A percentile compares a stretch with the other conserved stretches of the same genome.
Evolutionary conservation across 1,140 invertebrate species (phyloP).

Genomic region (Stegodyphus mimosarum): DNA sequence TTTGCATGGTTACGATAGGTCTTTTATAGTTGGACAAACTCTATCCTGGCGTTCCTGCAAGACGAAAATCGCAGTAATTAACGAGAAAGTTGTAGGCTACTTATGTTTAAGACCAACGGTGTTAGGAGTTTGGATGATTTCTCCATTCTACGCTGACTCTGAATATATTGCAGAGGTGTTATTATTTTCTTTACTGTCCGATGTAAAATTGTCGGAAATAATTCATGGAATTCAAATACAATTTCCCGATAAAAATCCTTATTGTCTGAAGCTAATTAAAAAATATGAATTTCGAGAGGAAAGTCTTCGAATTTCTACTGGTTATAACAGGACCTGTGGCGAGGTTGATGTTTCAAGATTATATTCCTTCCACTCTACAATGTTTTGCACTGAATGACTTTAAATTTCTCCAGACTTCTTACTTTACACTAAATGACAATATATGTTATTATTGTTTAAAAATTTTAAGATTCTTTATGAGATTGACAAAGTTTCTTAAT

Average conservation of each 20-base stretch:
- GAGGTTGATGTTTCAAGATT: neutral
- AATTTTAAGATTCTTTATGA: too few relatives aligned
- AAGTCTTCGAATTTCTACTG: neutral
- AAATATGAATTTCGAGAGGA: neutral
- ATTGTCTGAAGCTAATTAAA: neutral
- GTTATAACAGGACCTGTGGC: neutral
- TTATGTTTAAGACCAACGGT: neutral
- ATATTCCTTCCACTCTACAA: neutral
- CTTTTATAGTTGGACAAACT: neutral
- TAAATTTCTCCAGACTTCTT: too few relatives aligned
- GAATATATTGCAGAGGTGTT: neutral
- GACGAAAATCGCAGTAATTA: neutral
- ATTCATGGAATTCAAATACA: neutral
- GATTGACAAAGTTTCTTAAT: too few relatives aligned
- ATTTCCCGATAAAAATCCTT: too few relatives aligned
- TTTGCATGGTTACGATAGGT: neutral
- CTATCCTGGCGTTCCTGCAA: neutral
- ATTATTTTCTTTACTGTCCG: neutral
- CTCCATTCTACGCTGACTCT: neutral
- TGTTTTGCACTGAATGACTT: neutral
- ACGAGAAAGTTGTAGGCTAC: neutral
- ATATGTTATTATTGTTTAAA: too few relatives aligned
- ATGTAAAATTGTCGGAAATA: neutral
- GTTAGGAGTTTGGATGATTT: neutral
- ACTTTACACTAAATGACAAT: too few relatives aligned